Base-by-base conservation (phyloP, 2,797 vertebrate genomes). In the Arnoldichthys spilopterus region DNA sequence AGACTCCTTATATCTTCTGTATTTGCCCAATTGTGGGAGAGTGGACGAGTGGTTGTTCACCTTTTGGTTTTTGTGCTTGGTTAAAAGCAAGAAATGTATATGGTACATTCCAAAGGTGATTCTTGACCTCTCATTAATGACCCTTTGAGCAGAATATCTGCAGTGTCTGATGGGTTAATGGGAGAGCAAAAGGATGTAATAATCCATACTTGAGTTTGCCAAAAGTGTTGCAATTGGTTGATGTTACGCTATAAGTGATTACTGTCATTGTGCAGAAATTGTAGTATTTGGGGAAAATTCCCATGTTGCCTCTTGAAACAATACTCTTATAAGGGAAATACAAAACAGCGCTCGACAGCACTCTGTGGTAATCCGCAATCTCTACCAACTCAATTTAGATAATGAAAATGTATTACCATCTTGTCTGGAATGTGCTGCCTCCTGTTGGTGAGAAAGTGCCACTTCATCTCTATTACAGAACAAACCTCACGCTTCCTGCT, bases 401-500 rank as follows among this genome's bases (percentile, higher is more conserved):
- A 49, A 20, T 49, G 43, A 68, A 24, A n/a, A n/a, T n/a, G 15
- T 45, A 32, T 26, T 6, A 11, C 45, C 37, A 26, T 72, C 51
- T 67, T 47, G 5, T 72, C 4, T 66, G 22, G 45, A 37, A 49
- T 28, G 58, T 61, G 59, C 20, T 22, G 47, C 47, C 78, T 74
- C 45, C 51, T 56, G 26, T 64, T 72, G 59, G 28, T 45, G 49
- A 64, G 20, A 69, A 70, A 54, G 62, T 69, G 26, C 74, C 53
- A 76, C 61, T 45, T 54, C 26, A 54, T 67, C 47, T 68, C 7
- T 26, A 53, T 61, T 79, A 20, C 64, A 22, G 28, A 78, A 18
- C 15, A 1, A 56, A 62, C 62, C 45, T 12, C 45, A 28, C 51
- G 13, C 37, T 43, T 61, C 22, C 53, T 40, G 32, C 63, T 84